Evolutionary conservation across 2,113 vertebrate genomes (phyloP).

Genomic region (Phaetusa simplex): DNA sequence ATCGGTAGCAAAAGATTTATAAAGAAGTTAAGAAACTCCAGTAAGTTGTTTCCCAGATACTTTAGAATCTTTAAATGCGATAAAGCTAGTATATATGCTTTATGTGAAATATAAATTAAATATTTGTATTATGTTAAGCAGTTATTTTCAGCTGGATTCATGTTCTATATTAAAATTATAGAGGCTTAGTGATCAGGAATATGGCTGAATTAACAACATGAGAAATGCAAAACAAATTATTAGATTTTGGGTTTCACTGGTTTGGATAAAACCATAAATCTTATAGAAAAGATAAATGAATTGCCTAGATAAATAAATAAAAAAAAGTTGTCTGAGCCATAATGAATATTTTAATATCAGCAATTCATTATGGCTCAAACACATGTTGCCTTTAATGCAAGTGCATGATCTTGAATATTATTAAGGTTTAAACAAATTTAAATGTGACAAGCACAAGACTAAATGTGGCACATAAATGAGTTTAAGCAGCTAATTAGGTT

Average conservation of each 20-base stretch:
- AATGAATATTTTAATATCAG: constrained; percentile 66
- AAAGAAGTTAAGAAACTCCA: background rate
- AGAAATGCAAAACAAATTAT: constrained; percentile 19
- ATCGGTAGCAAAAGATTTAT: background rate
- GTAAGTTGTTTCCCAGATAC: background rate
- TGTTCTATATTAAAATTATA: background rate
- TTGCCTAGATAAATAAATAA: constrained; percentile 55
- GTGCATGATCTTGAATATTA: constrained; percentile 72
- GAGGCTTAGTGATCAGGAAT: background rate
- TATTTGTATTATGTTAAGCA: background rate
- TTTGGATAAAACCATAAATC: constrained; percentile 54
- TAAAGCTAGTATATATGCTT: background rate
- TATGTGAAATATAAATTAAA: background rate
- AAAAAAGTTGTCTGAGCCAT: constrained; percentile 16
- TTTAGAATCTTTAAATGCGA: background rate
- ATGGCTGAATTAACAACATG: background rate
- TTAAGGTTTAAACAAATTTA: constrained; percentile 71
- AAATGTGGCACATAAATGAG: constrained; percentile 63
- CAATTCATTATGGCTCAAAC: constrained; percentile 62
- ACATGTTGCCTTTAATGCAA: constrained; percentile 65
- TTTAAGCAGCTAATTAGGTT: constrained; percentile 70
- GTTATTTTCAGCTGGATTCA: background rate
- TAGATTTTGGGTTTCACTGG: background rate
- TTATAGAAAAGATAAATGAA: constrained; percentile 49
- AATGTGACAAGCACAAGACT: constrained; percentile 70